A percentile compares a stretch with the other conserved stretches of the same genome.
These are phyloP conservation scores for Porites lobata DNA, from an alignment of 92 coral and sea anemone genomes.

Conservation along the genomic window DNA sequence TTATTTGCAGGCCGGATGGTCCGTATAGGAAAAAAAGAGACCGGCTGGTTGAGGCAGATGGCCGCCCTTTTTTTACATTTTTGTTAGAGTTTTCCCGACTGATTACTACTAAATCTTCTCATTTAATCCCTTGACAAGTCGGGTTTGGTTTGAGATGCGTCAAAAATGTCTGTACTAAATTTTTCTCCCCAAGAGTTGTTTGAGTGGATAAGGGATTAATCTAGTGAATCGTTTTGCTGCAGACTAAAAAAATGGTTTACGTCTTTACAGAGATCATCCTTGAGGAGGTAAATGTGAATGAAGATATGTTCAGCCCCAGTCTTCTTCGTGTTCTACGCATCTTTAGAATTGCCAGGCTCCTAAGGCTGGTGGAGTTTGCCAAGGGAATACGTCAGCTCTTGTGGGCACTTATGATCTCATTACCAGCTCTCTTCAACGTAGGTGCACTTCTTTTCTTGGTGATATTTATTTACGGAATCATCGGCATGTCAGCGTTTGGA, in stretches of 20 bases:
- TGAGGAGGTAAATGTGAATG: conserved; percentile 74
- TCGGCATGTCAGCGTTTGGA: conserved; percentile 96
- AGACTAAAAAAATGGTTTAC: not conserved
- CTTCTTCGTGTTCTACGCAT: conserved; percentile 94
- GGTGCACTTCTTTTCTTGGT: conserved; percentile 89
- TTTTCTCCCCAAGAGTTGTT: not conserved
- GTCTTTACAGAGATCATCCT: conserved; percentile 70
- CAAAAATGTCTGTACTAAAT: too few relatives aligned
- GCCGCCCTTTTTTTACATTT: too few relatives aligned
- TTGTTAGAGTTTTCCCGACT: too few relatives aligned
- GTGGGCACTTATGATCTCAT: conserved; percentile 90
- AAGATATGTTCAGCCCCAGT: conserved; percentile 80
- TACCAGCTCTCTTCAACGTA: conserved; percentile 93
- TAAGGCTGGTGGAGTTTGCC: conserved; percentile 89
- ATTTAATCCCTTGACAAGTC: too few relatives aligned
- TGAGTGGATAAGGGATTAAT: not conserved
- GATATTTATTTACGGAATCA: conserved; percentile 91
- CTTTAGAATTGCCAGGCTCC: conserved; percentile 91
- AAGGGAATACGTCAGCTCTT: conserved; percentile 90
- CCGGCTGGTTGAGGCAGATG: too few relatives aligned
- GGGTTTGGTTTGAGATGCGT: too few relatives aligned
- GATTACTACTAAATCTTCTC: too few relatives aligned
- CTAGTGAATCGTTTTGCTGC: not conserved
- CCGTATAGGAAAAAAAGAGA: too few relatives aligned
- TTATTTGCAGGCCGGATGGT: too few relatives aligned